These are phyloP conservation scores for Trichogramma evanescens DNA, from an alignment of 2,888 invertebrate species.

Conservation along the genomic window DNA sequence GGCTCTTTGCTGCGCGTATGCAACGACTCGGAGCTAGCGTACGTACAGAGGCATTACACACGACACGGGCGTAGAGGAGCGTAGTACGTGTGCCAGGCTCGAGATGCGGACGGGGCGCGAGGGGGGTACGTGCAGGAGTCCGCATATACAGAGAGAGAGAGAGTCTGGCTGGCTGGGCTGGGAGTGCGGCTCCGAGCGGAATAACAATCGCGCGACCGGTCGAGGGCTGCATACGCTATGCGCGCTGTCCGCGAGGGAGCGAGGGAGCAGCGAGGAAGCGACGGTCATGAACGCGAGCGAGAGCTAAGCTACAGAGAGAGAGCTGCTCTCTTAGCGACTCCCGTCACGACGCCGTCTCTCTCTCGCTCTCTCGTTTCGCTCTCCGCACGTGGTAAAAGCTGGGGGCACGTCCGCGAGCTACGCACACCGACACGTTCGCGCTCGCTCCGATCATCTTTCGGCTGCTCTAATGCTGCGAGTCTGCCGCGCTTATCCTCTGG, in stretches of 20 bases:
- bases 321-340: slow-evolving; percentile 34
- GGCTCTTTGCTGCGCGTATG: too few species aligned
- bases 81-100: background rate
- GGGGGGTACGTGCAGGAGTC: slow-evolving; percentile 26
- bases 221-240: slow-evolving; percentile 32
- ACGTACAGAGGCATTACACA: too few species aligned
- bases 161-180: background rate
- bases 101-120: background rate
- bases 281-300: slow-evolving; percentile 16
- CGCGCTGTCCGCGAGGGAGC: slow-evolving; percentile 9
- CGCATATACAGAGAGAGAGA: slow-evolving; percentile 25
- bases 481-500: slow-evolving; percentile 24
- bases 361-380: slow-evolving; percentile 26
- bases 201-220: slow-evolving; percentile 36
- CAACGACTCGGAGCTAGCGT: too few species aligned
- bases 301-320: slow-evolving; percentile 1
- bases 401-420: slow-evolving; percentile 2
- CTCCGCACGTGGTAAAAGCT: background rate
- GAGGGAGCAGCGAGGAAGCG: slow-evolving; percentile 15
- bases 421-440: slow-evolving; percentile 12
- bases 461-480: slow-evolving; percentile 14
- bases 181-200: slow-evolving; percentile 29
- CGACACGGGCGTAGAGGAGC: too few species aligned
- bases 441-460: slow-evolving; percentile 31
- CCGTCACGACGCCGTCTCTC: slow-evolving; percentile 30